Base-by-base conservation (phyloP, 2,113 vertebrate species). In the Martes martes region DNA sequence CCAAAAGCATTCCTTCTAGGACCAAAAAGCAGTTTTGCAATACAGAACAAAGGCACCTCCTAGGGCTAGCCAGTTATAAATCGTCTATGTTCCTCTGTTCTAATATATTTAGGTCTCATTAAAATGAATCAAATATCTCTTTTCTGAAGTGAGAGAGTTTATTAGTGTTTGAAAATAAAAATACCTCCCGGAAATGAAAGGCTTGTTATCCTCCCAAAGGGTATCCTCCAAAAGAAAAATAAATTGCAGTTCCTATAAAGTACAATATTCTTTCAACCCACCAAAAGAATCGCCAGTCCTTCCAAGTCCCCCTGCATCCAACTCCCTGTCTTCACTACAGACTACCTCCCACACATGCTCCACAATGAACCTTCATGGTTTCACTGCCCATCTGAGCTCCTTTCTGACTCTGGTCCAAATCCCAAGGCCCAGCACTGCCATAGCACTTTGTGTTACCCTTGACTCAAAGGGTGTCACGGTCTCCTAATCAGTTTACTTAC, bases 121-220 rank as follows among this genome's bases (percentile, higher is more conserved):
- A 69, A 93, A 85, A 81, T 57, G 28, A 85, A 45, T 91, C n/a
- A 91, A 63, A 36, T 42, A 24, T 23, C 15, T 80, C 19, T 63
- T 79, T 90, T 47, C 19, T 50, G 24, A 83, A 50, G 16, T 55
- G 15, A 42, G 0, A 52, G 14, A 59, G 26, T 79, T 89, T 52
- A 0, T 79, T 79, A 71, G 21, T 76, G 24, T 76, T 67, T 65
- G 36, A 76, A 94, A 84, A 57, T 11, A 36, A 74, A 94, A 52
- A n/a, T 16, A 31, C 6, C 14, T 45, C 11, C 69, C 50, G 31
- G 33, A 95, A 71, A 45, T 15, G 10, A 87, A 15, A 11, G 36
- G 31, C 7, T 93, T 4, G 16, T 59, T 84, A 74, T 59, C 39
- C 39, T 42, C 39, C 39, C 4, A 74, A 90, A 61, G 15, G 61